Base-by-base conservation (phyloP, 2,888 invertebrate genomes). In the Rhogogaster chlorosoma region DNA sequence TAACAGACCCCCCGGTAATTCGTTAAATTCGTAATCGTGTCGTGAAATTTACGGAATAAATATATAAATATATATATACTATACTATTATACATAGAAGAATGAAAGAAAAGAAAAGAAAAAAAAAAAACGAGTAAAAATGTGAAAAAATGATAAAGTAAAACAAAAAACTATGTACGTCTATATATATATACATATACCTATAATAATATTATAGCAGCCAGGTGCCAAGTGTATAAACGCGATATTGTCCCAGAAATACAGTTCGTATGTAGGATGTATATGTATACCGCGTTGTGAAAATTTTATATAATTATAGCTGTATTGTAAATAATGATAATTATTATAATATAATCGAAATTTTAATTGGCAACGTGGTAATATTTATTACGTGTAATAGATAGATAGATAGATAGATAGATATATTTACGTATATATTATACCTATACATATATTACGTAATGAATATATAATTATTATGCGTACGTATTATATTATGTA, bases 331-430 rank as follows among this genome's bases (percentile, higher is more conserved):
- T 67, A 67, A 64, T 64, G 26, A 64, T 64, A 15, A 10, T 64
- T 10, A 64, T 64, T 64, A 64, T 67, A n/a, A n/a, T 67, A 3
- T 67, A 6, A 67, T 67, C 15, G 26, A 67, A 67, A 32, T 26
- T 67, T 29, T 67, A 15, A 67, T 67, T 67, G 67, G 29, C 67
- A 67, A 53, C 53, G 53, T 53, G 53, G 53, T 53, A 53, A 53
- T 45, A 45, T 53, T 53, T 53, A 67, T 32, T 32, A 18, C 67
- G 67, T 67, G 64, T 29, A 29, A 32, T 32, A 67, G 29, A 32
- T 67, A 67, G 67, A 67, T 67, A 67, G 67, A 67, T 67, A 67
- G 67, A 67, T 67, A 83, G 36, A 84, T 49, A 49, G 49, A 49
- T 49, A n/a, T 53, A 53, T 53, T 53, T 73, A 73, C 15, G 26